Evolutionary conservation across 1,140 invertebrate genomes (phyloP), one percentile per base, ranked within the genome.

Genomic region (Eupeodes corollae): DNA sequence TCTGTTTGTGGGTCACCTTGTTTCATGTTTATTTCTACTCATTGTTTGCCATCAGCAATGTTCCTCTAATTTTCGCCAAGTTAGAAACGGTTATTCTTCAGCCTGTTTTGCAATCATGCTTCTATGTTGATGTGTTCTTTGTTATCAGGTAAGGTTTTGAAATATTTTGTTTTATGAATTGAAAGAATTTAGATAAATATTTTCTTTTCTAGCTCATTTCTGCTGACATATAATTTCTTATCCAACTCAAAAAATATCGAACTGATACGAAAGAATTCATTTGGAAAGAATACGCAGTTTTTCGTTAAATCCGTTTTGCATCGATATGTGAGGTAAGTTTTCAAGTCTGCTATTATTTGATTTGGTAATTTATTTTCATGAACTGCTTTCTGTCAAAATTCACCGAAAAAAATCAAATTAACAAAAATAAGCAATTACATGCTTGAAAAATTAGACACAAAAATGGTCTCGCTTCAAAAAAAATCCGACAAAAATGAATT

Each of bases 21-120:
- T 53, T 55, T 15, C 53, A 55, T 39, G 51, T 55, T 11, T 52
- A 55, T 32, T 55, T 50, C 32, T 53, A 55, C 31, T 52, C 51
- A 18, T 26, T 55, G 12, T 55, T 48, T 42, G 47, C 53, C 8
- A 48, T 52, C 2, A 44, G 44, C 2, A 55, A 55, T 47, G 38
- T 46, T 12, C 48, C 48, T 6, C 31, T 51, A 10, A 37, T 55
- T n/a, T 55, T 52, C 30, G 51, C 49, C n/a, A 48, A 42, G 39
- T 30, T 55, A 44, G 51, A 50, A 19, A 38, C 16, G 5, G 47
- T 55, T 30, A 14, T 35, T 5, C 31, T 51, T 6, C 53, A 55
- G 26, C 53, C 53, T 0, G 19, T 55, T 12, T 2, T 53, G 33
- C 51, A 55, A 38, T 45, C 53, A 10, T 50, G 49, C 30, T 50